Evolutionary conservation across 2,888 invertebrate species (phyloP), one percentile per base, ranked within the genome.

Genomic region (Mamestra brassicae): DNA sequence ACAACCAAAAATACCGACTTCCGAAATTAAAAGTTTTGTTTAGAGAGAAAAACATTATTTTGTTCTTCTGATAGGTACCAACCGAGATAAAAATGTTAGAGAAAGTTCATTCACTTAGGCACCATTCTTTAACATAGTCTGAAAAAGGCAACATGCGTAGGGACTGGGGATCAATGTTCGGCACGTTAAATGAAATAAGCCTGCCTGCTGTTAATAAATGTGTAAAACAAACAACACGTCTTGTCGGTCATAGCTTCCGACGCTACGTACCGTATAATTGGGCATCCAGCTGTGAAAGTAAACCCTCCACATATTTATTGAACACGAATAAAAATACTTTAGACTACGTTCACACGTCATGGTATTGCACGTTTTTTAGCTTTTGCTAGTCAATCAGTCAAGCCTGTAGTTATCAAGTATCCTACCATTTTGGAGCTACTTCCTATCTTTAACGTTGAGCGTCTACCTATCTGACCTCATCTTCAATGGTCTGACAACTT

Each of bases 221-320:
- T 36, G 55, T 74, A 45, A 69, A 69, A 55, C 60, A 76, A 76
- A 70, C 38, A 55, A 63, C 36, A 57, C 42, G 36, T 50, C 52
- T 68, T 63, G 71, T 66, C 52, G 36, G 65, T n/a, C 63, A 64
- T 57, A 36, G 54, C 50, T 68, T n/a, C 55, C 26, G 63, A 68
- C 62, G 66, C 63, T 63, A 60, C 52, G 52, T 52, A 17, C 52
- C 52, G 47, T 67, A 34, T 78, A 69, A 74, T 79, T 65, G 52
- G 54, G 55, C 62, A 55, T 45, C 67, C 65, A 66, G 45, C 79
- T 79, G 80, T 69, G 68, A 66, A 74, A 79, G 80, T 74, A 61
- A 69, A 54, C 47, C 52, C 60, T 61, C 26, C 57, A 64, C 42
- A 67, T 10, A 55, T 52, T 74, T 63, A 70, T 74, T 67, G 60